A percentile compares a stretch with the other conserved stretches of the same genome.
phyloP scores from a whole-genome alignment of 2,797 vertebrate species.

The Pantherophis vulpinus region DNA sequence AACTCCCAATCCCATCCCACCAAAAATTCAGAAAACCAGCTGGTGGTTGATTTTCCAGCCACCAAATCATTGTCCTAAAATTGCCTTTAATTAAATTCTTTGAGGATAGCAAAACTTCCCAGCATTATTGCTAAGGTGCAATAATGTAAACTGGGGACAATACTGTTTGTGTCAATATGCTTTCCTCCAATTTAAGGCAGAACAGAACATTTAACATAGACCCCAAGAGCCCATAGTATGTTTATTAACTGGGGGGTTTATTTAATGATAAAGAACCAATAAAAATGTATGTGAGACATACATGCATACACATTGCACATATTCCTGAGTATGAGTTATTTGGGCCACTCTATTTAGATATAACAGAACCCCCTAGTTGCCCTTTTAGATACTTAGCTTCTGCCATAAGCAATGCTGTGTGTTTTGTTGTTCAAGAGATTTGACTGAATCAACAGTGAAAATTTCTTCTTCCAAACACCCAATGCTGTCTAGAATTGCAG shows the following conservation, averaged over 20 bases:
- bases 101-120: not conserved
- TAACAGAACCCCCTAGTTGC: not conserved
- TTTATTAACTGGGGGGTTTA: not conserved
- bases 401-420: not conserved
- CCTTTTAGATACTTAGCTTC: not conserved
- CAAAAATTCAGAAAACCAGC: not conserved
- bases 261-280: not conserved
- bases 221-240: not conserved
- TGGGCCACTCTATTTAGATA: not conserved
- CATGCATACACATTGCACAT: not conserved
- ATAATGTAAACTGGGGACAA: not conserved
- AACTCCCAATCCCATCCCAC: not conserved
- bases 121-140: not conserved
- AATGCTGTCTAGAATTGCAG: not conserved
- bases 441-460: not conserved
- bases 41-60: not conserved
- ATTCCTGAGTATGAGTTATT: not conserved
- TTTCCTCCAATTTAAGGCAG: not conserved
- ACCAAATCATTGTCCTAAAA: not conserved
- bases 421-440: not conserved
- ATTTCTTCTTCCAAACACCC: not conserved
- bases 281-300: not conserved
- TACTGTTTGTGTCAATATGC: not conserved
- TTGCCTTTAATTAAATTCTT: not conserved
- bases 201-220: not conserved